A percentile compares a stretch with the other conserved stretches of the same genome.
phyloP scores from a whole-genome alignment of 2,797 vertebrate genomes.

The Synanceia verrucosa region DNA sequence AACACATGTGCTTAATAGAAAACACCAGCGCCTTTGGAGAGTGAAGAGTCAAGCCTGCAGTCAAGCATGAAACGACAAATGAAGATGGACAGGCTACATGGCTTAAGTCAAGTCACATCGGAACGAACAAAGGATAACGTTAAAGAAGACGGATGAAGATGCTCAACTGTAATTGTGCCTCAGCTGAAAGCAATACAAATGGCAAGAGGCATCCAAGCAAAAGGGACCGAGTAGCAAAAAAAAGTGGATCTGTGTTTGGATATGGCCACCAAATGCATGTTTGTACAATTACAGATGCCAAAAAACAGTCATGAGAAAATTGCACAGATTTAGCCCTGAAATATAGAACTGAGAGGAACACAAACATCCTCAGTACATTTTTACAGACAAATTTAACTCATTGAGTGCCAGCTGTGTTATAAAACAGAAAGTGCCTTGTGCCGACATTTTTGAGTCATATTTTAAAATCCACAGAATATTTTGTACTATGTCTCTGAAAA shows the following conservation, averaged over 20 bases:
- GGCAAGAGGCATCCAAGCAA: conserved; percentile 10
- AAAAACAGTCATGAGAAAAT: conserved; percentile 32
- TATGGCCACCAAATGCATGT: conserved; percentile 27
- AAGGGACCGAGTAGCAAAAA: conserved; percentile 24
- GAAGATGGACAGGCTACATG: conserved; percentile 65
- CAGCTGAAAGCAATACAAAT: conserved; percentile 44
- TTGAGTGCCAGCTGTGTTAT: too few species aligned
- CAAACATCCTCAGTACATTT: conserved; percentile 18
- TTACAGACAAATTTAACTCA: background rate
- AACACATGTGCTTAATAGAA: conserved; percentile 62
- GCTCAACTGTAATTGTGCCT: conserved; percentile 40
- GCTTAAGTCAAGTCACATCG: conserved; percentile 58
- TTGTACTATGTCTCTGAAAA: too few species aligned
- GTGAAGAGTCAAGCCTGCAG: conserved; percentile 48
- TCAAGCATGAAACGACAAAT: conserved; percentile 66
- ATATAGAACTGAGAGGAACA: conserved; percentile 19
- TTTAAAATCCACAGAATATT: too few species aligned
- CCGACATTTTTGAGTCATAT: too few species aligned
- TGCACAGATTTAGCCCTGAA: conserved; percentile 16
- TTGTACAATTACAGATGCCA: conserved; percentile 31
- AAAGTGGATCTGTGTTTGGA: conserved; percentile 19
- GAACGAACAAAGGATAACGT: conserved; percentile 58
- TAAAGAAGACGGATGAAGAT: conserved; percentile 54
- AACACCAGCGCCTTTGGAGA: conserved; percentile 53
- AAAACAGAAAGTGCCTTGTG: too few species aligned